Conservation (phyloP, 2,888 invertebrate species). For the Corbicula japonica region DNA sequence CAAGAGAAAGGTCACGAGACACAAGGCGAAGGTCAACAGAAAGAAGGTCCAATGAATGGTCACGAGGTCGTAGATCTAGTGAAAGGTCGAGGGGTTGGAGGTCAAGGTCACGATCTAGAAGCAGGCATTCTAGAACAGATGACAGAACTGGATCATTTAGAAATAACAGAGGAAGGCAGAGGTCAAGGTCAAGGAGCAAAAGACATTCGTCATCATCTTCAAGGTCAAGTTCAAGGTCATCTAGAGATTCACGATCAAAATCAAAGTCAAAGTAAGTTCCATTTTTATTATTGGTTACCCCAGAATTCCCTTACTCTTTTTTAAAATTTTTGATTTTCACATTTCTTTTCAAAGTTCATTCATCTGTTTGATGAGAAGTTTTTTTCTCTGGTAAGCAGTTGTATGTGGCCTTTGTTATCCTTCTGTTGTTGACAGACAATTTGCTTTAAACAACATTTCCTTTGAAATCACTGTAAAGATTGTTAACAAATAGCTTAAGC, state of each 20-base stretch:
- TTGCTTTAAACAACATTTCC: too few relatives aligned
- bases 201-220: constrained; percentile 77
- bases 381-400: too few relatives aligned
- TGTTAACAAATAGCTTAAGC: too few relatives aligned
- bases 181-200: constrained; percentile 77
- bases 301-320: too few relatives aligned
- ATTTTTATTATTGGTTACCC: too few relatives aligned
- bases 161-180: constrained; percentile 39
- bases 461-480: too few relatives aligned
- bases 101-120: constrained; percentile 57
- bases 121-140: constrained; percentile 4
- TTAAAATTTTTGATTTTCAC: too few relatives aligned
- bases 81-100: constrained; percentile 72
- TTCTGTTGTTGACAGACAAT: too few relatives aligned
- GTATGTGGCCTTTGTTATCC: too few relatives aligned
- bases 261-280: constrained; percentile 39
- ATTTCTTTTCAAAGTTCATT: too few relatives aligned
- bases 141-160: constrained; percentile 34
- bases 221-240: constrained; percentile 70
- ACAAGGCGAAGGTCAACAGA: constrained; percentile 47
- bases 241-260: constrained; percentile 61
- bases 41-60: constrained; percentile 48
- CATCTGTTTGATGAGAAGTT: too few relatives aligned
- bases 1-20: constrained; percentile 56
- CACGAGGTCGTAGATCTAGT: constrained; percentile 32